phyloP scores from a whole-genome alignment of 1,140 invertebrate species.

The Pseudomyrmex sp. region DNA sequence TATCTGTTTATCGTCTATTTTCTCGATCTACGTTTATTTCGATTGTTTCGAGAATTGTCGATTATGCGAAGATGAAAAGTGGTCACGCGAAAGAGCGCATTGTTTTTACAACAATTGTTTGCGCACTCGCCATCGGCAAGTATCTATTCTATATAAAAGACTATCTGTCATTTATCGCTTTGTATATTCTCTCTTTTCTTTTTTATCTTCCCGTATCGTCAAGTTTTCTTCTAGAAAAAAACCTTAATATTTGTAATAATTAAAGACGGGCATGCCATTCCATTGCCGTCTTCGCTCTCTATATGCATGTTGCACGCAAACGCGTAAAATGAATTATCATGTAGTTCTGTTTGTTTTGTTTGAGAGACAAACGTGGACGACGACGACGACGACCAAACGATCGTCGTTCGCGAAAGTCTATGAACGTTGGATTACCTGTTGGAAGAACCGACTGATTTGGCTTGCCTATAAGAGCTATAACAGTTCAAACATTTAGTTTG shows the following conservation, averaged over 20 bases:
- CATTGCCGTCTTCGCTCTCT: constrained; percentile 5
- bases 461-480: constrained; percentile 6
- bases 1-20: background rate
- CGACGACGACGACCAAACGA: background rate
- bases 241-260: constrained; percentile 28
- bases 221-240: background rate
- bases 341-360: constrained; percentile 1
- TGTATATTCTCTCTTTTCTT: background rate
- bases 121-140: constrained; percentile 42
- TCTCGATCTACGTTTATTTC: constrained; percentile 32
- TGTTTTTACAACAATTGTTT: background rate
- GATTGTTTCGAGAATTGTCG: constrained; percentile 53
- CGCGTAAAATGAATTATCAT: too few relatives aligned
- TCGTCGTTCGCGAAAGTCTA: constrained; percentile 31
- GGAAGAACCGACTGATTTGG: constrained; percentile 38
- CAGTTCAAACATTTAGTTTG: constrained; percentile 20
- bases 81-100: background rate
- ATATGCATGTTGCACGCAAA: constrained; percentile 55
- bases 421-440: constrained; percentile 46
- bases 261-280: constrained; percentile 37
- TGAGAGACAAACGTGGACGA: constrained; percentile 47
- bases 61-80: constrained; percentile 6
- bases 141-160: constrained; percentile 35
- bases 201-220: background rate
- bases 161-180: constrained; percentile 25